Evolutionary conservation across 2,797 vertebrate genomes (phyloP), one percentile per base, ranked within the genome.

Genomic region (Lagocephalus sceleratus): DNA sequence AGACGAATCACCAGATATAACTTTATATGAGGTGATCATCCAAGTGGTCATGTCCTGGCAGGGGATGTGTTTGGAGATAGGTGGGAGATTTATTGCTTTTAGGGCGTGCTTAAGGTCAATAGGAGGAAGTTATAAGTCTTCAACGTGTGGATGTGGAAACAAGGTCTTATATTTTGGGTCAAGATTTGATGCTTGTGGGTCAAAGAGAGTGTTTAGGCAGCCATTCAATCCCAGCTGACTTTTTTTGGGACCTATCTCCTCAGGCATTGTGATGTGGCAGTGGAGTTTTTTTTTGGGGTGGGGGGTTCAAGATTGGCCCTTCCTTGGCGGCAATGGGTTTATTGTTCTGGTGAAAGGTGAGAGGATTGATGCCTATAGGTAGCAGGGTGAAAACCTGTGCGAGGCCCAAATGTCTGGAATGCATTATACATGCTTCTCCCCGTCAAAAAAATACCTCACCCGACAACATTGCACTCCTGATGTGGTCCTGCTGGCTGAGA

Each of bases 331-430:
- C 77, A 72, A 74, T 48, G 53, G 42, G 85, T 89, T 91, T 91
- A 87, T 91, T 91, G 85, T 90, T 89, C 49, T 80, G 85, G 81
- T 44, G 85, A 90, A 89, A 88, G 73, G 41, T 55, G 85, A 91
- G 86, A 90, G 83, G 88, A 78, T 84, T 90, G 89, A 91, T 90
- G 88, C 75, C 73, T 87, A 84, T 89, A 88, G 86, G 88, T 90
- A 89, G 89, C 81, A 65, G 68, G 59, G 79, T 80, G 69, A 68
- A 76, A 71, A 79, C 59, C 60, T 41, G 62, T 83, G 84, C 87
- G 78, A 72, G 52, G 75, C 78, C 78, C 19, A 51, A 79, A 74
- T 63, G 82, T 85, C 88, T 91, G 89, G 89, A 91, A 87, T 79
- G 76, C 81, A 90, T 92, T 90, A 90, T 69, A 78, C 57, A 74